Percentiles rank a stretch among this genome's conserved stretches.
These are phyloP conservation scores for Euzetes globulus DNA, from an alignment of 2,888 invertebrate species.

Conservation along the genomic window DNA sequence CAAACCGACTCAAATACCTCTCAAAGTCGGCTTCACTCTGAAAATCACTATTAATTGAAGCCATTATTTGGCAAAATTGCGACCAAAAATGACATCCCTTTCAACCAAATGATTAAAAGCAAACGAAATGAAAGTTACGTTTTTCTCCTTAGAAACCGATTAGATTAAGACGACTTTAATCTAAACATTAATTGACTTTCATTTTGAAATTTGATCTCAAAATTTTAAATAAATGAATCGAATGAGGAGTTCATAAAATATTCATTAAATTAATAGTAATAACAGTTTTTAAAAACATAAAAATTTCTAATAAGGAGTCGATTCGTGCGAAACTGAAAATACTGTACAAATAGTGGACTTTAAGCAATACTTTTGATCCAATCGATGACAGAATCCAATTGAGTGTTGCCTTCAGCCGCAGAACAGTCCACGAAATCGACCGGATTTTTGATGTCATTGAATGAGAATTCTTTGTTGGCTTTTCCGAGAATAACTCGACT, in stretches of 20 bases:
- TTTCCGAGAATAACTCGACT: conserved; percentile 62
- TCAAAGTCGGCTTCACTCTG: not conserved
- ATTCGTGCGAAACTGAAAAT: not conserved
- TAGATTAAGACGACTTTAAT: not conserved
- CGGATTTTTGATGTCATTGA: conserved; percentile 61
- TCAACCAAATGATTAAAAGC: not conserved
- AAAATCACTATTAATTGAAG: not conserved
- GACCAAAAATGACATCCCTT: not conserved
- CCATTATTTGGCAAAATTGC: not conserved
- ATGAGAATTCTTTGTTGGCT: conserved; percentile 72
- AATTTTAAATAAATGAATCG: too few species aligned
- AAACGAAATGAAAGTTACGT: not conserved
- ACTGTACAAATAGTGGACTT: not conserved
- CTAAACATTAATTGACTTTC: not conserved
- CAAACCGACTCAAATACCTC: not conserved
- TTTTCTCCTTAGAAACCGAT: not conserved
- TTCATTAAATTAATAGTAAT: too few species aligned
- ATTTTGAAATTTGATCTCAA: not conserved
- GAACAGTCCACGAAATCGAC: conserved; percentile 53
- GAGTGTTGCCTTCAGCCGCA: conserved; percentile 39
- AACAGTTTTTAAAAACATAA: not conserved
- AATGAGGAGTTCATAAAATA: too few species aligned
- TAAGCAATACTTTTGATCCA: conserved; percentile 31
- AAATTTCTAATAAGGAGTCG: not conserved
- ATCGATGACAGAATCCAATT: conserved; percentile 24